Evolutionary conservation across 2,797 vertebrate genomes (phyloP), one percentile per base, ranked within the genome.

Genomic region (Tinamus major): DNA sequence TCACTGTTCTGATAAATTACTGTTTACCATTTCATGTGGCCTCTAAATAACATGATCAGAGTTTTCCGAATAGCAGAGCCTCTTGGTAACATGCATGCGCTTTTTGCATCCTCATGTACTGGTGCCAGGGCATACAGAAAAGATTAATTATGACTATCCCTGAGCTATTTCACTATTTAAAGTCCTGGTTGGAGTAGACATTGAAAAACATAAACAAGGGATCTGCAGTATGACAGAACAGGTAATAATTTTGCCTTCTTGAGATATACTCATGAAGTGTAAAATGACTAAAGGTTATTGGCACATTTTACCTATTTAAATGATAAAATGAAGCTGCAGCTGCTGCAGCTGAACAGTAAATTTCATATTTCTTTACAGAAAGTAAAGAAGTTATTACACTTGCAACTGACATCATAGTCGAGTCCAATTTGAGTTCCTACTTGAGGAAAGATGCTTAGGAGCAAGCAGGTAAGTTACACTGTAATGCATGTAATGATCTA

Each of bases 1-100:
- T 59, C 55, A 78, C 29, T 67, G 27, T 46, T 92, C 53, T 75
- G 33, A 82, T 75, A 95, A 94, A 93, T 78, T 83, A 91, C 46
- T 93, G 35, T 85, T 87, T 92, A 59, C 23, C 37, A 89, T 90
- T 41, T 74, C 44, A 49, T 21, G 44, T n/a, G 62, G 26, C 64
- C 61, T 71, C 44, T 78, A 95, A 78, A 90, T 63, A 92, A 62
- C 0, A 0, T 26, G 72, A 82, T 53, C 72, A 86, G 10, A 46
- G 39, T 68, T 85, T 92, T 80, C 62, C 70, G 41, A 92, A 85
- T 39, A 83, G 31, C 37, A 78, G 11, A 64, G 61, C 13, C 31
- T 75, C 68, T 77, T 56, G 16, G 2, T 41, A 87, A 82, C 29
- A 74, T 51, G 31, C 55, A 56, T 56, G 55, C 17, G 11, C 55